Evolutionary conservation across 2,888 invertebrate genomes (phyloP).

Genomic region (Tryphoninae sp.): DNA sequence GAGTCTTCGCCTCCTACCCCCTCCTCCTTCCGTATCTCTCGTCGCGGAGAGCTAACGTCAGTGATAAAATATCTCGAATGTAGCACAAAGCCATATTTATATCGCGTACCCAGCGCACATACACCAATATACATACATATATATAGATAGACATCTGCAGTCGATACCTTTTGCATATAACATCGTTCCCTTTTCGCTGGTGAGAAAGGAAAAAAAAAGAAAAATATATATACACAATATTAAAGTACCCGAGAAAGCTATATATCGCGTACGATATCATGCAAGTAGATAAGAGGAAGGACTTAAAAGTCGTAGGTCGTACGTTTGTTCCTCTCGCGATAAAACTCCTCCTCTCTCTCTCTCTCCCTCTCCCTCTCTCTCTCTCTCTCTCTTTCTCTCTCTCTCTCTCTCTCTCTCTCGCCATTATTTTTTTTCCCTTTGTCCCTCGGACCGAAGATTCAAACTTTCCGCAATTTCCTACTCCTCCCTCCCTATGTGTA

Average conservation of each 20-base stretch:
- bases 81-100: constrained; percentile 19
- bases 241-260: constrained; percentile 7
- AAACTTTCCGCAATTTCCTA: too few relatives aligned
- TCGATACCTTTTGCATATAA: constrained; percentile 33
- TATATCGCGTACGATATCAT: constrained; percentile 22
- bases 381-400: background rate
- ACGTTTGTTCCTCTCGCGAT: constrained; percentile 3
- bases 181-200: constrained; percentile 14
- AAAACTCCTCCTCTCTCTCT: background rate
- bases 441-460: too few relatives aligned
- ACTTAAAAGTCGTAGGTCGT: constrained; percentile 51
- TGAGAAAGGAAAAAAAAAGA: constrained; percentile 17
- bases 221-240: constrained; percentile 9
- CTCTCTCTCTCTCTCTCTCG: background rate
- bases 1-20: background rate
- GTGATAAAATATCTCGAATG: constrained; percentile 59
- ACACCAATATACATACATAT: too few relatives aligned
- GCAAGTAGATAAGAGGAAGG: constrained; percentile 48
- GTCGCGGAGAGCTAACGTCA: constrained; percentile 27
- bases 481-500: too few relatives aligned
- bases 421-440: constrained; percentile 18
- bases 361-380: background rate
- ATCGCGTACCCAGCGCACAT: constrained; percentile 7
- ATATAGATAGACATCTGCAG: background rate
- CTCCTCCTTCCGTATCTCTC: constrained; percentile 32